phyloP scores from a whole-genome alignment of 2,113 vertebrate genomes.

The Hepsetus odoe region DNA sequence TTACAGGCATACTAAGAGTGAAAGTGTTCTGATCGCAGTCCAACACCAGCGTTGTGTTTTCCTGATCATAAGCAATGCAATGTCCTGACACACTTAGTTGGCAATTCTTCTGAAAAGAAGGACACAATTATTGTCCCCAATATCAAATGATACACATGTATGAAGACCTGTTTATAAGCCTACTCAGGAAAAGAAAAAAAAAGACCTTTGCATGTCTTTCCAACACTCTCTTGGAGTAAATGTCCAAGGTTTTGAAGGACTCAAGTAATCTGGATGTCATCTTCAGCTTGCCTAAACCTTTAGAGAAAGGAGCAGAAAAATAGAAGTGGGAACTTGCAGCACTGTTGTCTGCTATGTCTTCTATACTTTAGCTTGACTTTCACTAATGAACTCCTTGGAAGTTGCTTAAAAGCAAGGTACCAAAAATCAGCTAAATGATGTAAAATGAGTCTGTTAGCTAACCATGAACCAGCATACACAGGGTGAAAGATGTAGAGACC shows the following conservation, averaged over 20 bases:
- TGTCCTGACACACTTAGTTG: slow-evolving; percentile 1
- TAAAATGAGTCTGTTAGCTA: no score
- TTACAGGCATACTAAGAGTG: background rate
- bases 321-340: background rate
- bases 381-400: no score
- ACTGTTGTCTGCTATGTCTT: no score
- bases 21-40: slow-evolving; percentile 5
- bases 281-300: background rate
- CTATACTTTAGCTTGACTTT: no score
- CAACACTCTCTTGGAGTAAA: slow-evolving; percentile 29
- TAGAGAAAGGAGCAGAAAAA: background rate
- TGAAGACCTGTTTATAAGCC: background rate
- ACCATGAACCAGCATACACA: no score
- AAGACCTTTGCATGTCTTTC: slow-evolving; percentile 29
- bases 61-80: background rate
- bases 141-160: background rate
- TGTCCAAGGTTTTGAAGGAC: slow-evolving; percentile 36
- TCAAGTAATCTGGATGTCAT: slow-evolving; percentile 45
- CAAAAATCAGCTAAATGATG: no score
- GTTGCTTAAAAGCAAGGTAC: no score
- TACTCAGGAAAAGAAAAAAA: background rate
- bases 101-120: slow-evolving; percentile 3
- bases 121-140: background rate
- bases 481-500: no score
- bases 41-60: background rate